Conservation (phyloP, 1,140 invertebrate species). For the Zophobas morio region DNA sequence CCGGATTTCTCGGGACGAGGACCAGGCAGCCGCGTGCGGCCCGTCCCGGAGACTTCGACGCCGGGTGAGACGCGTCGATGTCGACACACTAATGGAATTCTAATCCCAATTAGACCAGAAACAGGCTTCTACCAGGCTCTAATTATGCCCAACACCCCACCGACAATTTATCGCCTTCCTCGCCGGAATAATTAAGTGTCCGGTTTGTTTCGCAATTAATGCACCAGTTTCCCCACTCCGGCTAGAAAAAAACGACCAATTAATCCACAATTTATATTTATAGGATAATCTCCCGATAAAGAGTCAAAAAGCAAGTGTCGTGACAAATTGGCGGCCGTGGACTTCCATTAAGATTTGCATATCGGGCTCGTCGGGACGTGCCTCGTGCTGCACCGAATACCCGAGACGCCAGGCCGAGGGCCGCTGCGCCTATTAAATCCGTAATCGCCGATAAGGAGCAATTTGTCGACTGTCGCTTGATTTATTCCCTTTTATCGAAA, state of each 20-base stretch:
- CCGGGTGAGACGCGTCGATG: too few relatives aligned
- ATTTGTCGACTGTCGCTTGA: slow-evolving; percentile 10
- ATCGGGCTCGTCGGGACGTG: background rate
- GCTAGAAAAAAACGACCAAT: slow-evolving; percentile 2
- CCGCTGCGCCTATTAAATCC: background rate
- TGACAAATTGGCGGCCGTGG: slow-evolving; percentile 19
- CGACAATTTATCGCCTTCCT: too few relatives aligned
- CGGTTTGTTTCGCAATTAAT: too few relatives aligned
- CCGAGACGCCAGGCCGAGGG: background rate
- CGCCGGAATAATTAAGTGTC: too few relatives aligned
- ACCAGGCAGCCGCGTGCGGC: too few relatives aligned
- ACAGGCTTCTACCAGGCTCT: too few relatives aligned
- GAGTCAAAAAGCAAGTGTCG: background rate
- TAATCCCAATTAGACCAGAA: too few relatives aligned
- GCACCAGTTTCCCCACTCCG: too few relatives aligned
- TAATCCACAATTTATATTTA: slow-evolving; percentile 20
- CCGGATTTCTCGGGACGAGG: too few relatives aligned
- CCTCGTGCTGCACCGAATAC: background rate
- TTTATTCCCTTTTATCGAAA: slow-evolving; percentile 2
- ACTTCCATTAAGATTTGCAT: slow-evolving; percentile 15
- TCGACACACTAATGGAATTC: too few relatives aligned
- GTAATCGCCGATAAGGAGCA: background rate
- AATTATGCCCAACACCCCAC: too few relatives aligned
- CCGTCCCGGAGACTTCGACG: too few relatives aligned
- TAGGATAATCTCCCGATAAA: slow-evolving; percentile 19